Evolutionary conservation across 2,797 vertebrate species (phyloP), one percentile per base, ranked within the genome.

Genomic region (Gadopsis marmoratus): DNA sequence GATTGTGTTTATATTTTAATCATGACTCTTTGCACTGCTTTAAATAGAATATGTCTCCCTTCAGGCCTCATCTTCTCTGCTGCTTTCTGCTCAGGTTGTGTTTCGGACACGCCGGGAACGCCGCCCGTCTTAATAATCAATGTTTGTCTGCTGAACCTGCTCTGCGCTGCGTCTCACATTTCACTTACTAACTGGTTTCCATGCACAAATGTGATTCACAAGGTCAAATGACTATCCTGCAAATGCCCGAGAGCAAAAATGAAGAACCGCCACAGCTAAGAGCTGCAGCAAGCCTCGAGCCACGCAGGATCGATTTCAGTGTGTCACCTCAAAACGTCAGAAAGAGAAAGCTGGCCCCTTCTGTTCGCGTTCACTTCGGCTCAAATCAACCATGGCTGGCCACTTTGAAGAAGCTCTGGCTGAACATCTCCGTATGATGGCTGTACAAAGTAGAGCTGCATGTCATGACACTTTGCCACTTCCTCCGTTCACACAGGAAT

Each of bases 91-190:
- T 74, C 43, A 43, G 62, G 37, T 48, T 66, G 21, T 11, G 41
- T 72, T 72, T 73, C 37, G 58, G 54, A 3, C 21, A 43, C 51
- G 26, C 26, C 26, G 2, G 6, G 50, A 76, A 70, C 58, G 31
- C 53, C 62, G 66, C 67, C 78, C 58, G 80, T 78, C 51, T 78
- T 29, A 78, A 54, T 79, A 60, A 86, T 86, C 76, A 43, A 69
- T 84, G 77, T 74, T 55, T 63, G 43, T 63, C 75, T 75, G 72
- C 72, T 66, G 60, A 83, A 67, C 17, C 1, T 29, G 71, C 45
- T 58, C 62, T 31, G 21, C 31, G 41, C 59, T 55, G 55, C 65
- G 61, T 67, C 62, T 89, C 78, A 56, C 55, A 51, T 91, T 88
- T 87, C 76, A 50, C 69, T 73, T 71, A 64, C 68, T 50, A 70